These are phyloP conservation scores for Cacoxenus indagator DNA, from an alignment of 2,888 invertebrate species.

Conservation along the genomic window DNA sequence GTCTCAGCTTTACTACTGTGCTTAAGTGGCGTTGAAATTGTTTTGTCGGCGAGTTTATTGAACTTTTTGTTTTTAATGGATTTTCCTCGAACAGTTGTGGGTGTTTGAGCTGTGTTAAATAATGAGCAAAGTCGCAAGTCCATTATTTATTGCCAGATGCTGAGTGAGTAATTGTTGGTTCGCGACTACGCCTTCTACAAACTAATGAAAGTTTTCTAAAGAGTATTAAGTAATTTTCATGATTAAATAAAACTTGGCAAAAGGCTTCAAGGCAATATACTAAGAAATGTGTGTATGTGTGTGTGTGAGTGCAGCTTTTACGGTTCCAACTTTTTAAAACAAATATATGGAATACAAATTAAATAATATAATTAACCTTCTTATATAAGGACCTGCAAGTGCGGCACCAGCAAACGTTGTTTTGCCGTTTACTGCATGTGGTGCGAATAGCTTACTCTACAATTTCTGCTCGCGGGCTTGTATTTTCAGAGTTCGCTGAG, in stretches of 20 bases:
- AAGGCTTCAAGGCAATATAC: neutral
- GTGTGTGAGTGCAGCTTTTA: too few relatives aligned
- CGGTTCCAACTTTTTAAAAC: too few relatives aligned
- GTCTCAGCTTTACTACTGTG: neutral
- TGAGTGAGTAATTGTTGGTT: neutral
- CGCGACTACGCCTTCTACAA: neutral
- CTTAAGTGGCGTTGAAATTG: neutral
- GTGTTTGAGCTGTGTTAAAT: neutral
- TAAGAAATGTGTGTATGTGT: too few relatives aligned
- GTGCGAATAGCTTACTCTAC: too few relatives aligned
- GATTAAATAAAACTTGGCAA: neutral
- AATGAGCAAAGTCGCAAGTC: neutral
- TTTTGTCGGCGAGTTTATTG: constrained; percentile 2
- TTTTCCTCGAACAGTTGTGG: neutral
- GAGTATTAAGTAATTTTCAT: neutral
- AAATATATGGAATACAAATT: too few relatives aligned
- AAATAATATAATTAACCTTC: too few relatives aligned
- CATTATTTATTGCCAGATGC: neutral
- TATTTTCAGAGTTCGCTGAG: too few relatives aligned
- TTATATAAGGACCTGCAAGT: too few relatives aligned
- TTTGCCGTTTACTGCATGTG: too few relatives aligned
- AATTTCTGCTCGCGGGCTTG: too few relatives aligned
- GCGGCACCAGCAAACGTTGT: too few relatives aligned
- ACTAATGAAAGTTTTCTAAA: neutral
- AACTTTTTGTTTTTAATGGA: neutral